A percentile compares a stretch with the other conserved stretches of the same genome.
phyloP scores from a whole-genome alignment of 2,888 invertebrate species.

The Pterostichus niger region DNA sequence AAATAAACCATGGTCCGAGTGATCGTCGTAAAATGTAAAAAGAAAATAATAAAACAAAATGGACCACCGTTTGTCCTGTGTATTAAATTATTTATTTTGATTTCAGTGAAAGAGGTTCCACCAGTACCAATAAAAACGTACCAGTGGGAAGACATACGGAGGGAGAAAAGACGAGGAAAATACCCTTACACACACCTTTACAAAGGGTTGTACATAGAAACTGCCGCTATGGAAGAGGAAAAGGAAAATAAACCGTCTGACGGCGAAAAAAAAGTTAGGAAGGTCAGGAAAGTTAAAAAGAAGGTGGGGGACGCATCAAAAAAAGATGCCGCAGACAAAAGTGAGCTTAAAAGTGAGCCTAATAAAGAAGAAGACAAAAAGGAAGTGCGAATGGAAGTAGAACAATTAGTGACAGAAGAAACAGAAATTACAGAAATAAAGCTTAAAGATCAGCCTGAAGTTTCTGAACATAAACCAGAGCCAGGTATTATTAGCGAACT shows the following conservation, averaged over 20 bases:
- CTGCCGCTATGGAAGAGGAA: slow-evolving; percentile 55
- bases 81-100: slow-evolving; percentile 32
- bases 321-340: slow-evolving; percentile 25
- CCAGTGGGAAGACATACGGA: slow-evolving; percentile 88
- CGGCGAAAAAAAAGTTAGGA: slow-evolving; percentile 39
- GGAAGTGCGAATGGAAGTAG: slow-evolving; percentile 35
- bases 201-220: slow-evolving; percentile 80
- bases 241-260: slow-evolving; percentile 51
- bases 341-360: not conserved
- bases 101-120: slow-evolving; percentile 77
- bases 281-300: slow-evolving; percentile 49
- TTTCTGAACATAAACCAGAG: slow-evolving; percentile 14
- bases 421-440: slow-evolving; percentile 52
- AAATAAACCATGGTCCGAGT: not conserved
- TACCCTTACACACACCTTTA: slow-evolving; percentile 91
- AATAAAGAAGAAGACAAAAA: slow-evolving; percentile 32
- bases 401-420: slow-evolving; percentile 51
- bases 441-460: slow-evolving; percentile 22
- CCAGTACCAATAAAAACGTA: slow-evolving; percentile 88
- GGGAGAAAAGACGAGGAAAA: slow-evolving; percentile 85
- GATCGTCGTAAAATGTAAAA: slow-evolving; percentile 36
- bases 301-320: slow-evolving; percentile 30
- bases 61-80: not conserved
- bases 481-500: not conserved
- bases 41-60: not conserved